phyloP scores from a whole-genome alignment of 2,888 invertebrate species.

The Euplagia quadripunctaria region DNA sequence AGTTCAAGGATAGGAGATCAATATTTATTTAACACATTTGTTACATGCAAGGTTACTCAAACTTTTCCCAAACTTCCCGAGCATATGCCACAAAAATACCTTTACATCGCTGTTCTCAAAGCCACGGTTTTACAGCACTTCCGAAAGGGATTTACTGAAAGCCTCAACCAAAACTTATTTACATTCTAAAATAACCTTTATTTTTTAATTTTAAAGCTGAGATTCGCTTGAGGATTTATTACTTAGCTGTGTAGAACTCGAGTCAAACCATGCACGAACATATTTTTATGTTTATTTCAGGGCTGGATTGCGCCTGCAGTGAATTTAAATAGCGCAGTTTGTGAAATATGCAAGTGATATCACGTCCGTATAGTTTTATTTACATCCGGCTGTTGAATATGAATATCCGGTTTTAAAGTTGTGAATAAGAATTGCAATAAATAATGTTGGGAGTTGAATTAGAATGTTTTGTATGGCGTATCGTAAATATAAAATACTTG shows the following conservation, averaged over 20 bases:
- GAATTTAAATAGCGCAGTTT: conserved; percentile 69
- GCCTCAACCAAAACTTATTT: conserved; percentile 42
- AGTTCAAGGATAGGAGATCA: neutral
- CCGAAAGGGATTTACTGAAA: conserved; percentile 60
- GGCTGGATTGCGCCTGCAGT: conserved; percentile 67
- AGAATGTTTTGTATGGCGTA: neutral
- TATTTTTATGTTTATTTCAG: conserved; percentile 69
- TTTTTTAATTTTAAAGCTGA: conserved; percentile 23
- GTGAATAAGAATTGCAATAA: conserved; percentile 28
- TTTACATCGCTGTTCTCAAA: conserved; percentile 36
- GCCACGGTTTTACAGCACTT: conserved; percentile 50
- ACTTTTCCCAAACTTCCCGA: conserved; percentile 2
- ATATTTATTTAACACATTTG: conserved; percentile 10
- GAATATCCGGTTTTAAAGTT: conserved; percentile 38
- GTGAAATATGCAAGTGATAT: conserved; percentile 66
- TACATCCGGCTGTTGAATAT: conserved; percentile 55
- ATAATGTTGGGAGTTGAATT: neutral
- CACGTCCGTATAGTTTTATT: conserved; percentile 62
- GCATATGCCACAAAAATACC: conserved; percentile 12
- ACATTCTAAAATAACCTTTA: conserved; percentile 46
- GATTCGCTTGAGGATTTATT: conserved; percentile 20
- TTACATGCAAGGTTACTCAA: conserved; percentile 13
- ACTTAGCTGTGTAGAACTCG: conserved; percentile 42
- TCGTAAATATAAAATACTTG: neutral
- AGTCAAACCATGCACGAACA: conserved; percentile 63